Evolutionary conservation across 2,888 invertebrate genomes (phyloP), one percentile per base, ranked within the genome.

Genomic region (Pachydiplax longipennis): DNA sequence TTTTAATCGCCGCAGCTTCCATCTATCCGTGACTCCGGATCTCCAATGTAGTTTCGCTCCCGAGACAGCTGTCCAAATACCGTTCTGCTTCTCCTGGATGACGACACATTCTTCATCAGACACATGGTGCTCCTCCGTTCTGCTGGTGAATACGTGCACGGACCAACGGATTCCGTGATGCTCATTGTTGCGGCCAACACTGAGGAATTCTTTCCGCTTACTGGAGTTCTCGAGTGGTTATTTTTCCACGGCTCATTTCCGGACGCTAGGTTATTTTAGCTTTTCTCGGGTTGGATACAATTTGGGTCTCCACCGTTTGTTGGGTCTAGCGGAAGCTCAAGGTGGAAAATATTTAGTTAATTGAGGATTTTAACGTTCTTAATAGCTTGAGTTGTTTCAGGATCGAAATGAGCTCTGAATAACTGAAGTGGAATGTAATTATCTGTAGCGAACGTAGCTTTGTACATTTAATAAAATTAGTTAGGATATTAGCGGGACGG

Each of bases 21-120:
- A n/a, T 40, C 22, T 22, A 58, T 22, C 61, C 61, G 22, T 61
- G 87, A 87, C 58, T 87, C 87, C 87, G 35, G 31, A 73, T 31
- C 25, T 31, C 22, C 5, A 31, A 73, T 73, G 31, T 31, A 73
- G 25, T 73, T 61, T 61, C 61, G n/a, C 25, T 22, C n/a, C 65
- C 83, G 65, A 87, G 87, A 61, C 87, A 87, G 87, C 87, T 87
- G 87, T 87, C 87, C 61, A 87, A 87, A 87, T 87, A 87, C 37
- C 87, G 61, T 35, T 31, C 15, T 58, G 15, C 22, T 13, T 35
- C 83, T 83, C 83, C 83, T 35, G 35, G 35, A 87, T 87, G 35
- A 87, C 87, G 87, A 87, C 87, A 65, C 87, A 65, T 65, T 65
- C 37, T 53, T 65, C 87, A 58, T 87, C 87, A 65, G 53, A 58